These are phyloP conservation scores for Parascotia fuliginaria DNA, from an alignment of 2,888 invertebrate genomes.

Conservation along the genomic window DNA sequence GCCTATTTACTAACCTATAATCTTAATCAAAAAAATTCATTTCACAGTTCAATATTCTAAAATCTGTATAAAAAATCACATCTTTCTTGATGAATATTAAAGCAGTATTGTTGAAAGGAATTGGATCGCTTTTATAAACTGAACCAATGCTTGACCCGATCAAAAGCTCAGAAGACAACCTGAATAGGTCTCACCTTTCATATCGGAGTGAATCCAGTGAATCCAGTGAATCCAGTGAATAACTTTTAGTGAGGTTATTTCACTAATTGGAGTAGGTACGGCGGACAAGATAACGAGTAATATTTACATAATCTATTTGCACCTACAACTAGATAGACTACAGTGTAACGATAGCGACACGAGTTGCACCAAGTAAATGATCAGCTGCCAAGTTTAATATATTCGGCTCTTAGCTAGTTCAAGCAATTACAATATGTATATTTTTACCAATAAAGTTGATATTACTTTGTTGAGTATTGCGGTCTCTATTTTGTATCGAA, in stretches of 20 bases:
- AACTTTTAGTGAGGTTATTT: slow-evolving; percentile 48
- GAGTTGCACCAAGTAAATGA: slow-evolving; percentile 22
- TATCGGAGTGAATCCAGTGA: slow-evolving; percentile 49
- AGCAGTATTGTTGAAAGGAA: slow-evolving; percentile 20
- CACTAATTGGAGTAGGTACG: slow-evolving; percentile 61
- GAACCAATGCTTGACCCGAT: slow-evolving; percentile 20
- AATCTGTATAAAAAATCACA: neutral
- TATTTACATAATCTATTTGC: slow-evolving; percentile 53
- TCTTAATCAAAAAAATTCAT: no score
- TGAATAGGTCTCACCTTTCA: slow-evolving; percentile 39
- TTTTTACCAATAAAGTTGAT: slow-evolving; percentile 6
- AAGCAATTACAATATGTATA: slow-evolving; percentile 17
- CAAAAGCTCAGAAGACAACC: slow-evolving; percentile 31
- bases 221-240: slow-evolving; percentile 55
- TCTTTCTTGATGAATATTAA: slow-evolving; percentile 1
- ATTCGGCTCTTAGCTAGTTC: neutral
- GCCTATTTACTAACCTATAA: no score
- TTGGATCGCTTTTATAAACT: slow-evolving; percentile 18
- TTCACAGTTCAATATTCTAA: neutral
- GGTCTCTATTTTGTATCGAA: slow-evolving; percentile 25
- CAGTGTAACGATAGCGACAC: slow-evolving; percentile 26
- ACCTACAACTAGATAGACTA: slow-evolving; percentile 30
- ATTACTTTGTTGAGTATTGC: slow-evolving; percentile 9
- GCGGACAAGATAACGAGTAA: slow-evolving; percentile 54
- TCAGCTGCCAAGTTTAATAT: neutral